phyloP scores from a whole-genome alignment of 2,888 invertebrate genomes.

The Nasonovia ribisnigri region DNA sequence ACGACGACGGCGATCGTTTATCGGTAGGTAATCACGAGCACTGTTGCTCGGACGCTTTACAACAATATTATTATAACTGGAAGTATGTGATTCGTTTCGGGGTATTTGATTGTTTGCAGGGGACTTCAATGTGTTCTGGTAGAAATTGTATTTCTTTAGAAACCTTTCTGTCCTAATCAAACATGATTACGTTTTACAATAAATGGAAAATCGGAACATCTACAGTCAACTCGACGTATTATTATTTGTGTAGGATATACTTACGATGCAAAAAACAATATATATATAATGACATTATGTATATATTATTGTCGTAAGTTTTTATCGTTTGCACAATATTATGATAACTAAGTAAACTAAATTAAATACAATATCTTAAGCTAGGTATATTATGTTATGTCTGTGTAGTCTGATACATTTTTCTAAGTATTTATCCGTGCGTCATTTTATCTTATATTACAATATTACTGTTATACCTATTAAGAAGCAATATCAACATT shows the following conservation, averaged over 20 bases:
- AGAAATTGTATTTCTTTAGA: constrained; percentile 27
- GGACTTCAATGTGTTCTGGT: constrained; percentile 18
- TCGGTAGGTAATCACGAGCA: not conserved
- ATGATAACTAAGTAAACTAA: not conserved
- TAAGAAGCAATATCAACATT: not conserved
- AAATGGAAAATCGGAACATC: not conserved
- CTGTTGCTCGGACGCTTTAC: not conserved
- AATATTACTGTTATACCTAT: too few species aligned
- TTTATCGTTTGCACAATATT: not conserved
- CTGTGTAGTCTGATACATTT: not conserved
- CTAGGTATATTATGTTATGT: not conserved
- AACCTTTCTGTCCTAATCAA: constrained; percentile 49
- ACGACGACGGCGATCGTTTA: not conserved
- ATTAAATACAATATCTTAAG: not conserved
- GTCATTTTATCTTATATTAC: not conserved
- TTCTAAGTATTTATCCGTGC: not conserved
- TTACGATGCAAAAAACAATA: not conserved
- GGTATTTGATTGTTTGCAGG: constrained; percentile 13
- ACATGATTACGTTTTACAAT: constrained; percentile 40
- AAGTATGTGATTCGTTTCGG: not conserved
- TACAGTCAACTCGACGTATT: not conserved
- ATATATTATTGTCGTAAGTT: not conserved
- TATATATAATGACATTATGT: not conserved
- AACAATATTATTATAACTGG: constrained; percentile 6
- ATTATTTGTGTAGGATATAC: not conserved